Base-by-base conservation (phyloP, 2,113 vertebrate species). In the Nannospalax galili region DNA sequence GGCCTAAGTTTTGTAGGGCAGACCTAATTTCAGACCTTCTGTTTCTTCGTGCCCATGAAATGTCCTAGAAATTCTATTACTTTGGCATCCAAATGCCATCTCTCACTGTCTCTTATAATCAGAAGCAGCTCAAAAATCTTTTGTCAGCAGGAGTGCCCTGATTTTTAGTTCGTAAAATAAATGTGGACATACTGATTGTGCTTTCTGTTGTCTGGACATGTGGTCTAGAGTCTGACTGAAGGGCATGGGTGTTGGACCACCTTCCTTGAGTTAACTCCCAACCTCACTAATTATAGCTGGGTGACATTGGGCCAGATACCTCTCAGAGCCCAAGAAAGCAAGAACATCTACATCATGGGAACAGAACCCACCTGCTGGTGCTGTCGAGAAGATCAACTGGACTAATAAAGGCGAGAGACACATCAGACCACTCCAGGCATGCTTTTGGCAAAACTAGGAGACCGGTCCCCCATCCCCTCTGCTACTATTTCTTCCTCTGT, bases 1-100 rank as follows among this genome's bases (percentile, higher is more conserved):
- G 72, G 77, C 26, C 37, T 48, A 40, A 67, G 64, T 65, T 74
- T 91, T 64, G 12, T 52, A 74, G 86, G 60, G 64, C 87, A 91
- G 20, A 77, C 60, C 84, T 92, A 15, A 40, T 85, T 89, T 70
- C 87, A 87, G 65, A 72, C 42, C 75, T 96, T 74, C 78, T 94
- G 64, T 84, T 93, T 73, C n/a, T 79, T 78, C n/a, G 0, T 65
- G 56, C 40, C 72, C 56, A 30, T 67, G 91, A 73, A 90, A 62
- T 92, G 72, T 62, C 77, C 85, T 81, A 85, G 95, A 96, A 85
- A 95, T 77, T 20, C 86, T 87, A n/a, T 69, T 70, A 52, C 32
- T 56, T 37, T 97, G 91, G 67, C 85, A 91, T 69, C 73, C 91
- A 85, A 84, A 78, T 60, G 48, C 56, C n/a, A 10, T 58, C 12